These are phyloP conservation scores for Teleogryllus occipitalis DNA, from an alignment of 1,140 invertebrate species.

Conservation along the genomic window DNA sequence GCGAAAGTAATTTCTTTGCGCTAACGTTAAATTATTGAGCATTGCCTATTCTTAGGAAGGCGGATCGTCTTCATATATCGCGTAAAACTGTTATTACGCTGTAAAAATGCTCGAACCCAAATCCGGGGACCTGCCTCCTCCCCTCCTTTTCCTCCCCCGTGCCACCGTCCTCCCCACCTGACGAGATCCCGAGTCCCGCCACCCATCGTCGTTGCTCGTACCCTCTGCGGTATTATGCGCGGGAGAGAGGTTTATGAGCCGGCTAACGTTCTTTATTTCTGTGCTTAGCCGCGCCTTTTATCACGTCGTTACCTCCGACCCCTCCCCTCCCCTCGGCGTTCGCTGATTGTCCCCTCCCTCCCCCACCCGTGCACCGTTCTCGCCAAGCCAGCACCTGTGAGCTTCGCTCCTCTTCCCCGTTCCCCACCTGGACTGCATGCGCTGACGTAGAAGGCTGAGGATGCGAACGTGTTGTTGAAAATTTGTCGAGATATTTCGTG, in stretches of 20 bases:
- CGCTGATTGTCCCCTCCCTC: neutral
- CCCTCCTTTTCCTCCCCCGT: neutral
- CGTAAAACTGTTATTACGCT: slow-evolving; percentile 1
- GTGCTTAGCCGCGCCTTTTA: slow-evolving; percentile 2
- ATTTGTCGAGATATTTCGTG: too few species aligned
- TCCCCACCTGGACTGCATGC: too few species aligned
- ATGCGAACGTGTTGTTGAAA: too few species aligned
- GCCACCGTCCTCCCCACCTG: too few species aligned
- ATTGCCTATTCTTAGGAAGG: neutral
- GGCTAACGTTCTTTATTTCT: neutral
- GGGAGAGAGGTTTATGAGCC: neutral
- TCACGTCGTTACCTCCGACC: neutral
- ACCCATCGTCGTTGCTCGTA: too few species aligned
- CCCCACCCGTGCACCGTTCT: too few species aligned
- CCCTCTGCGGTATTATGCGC: too few species aligned
- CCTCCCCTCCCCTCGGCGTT: neutral
- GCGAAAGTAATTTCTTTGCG: neutral
- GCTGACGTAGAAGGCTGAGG: too few species aligned
- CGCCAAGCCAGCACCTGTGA: too few species aligned
- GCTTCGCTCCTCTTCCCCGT: too few species aligned
- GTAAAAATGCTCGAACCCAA: neutral
- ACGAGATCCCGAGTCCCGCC: too few species aligned
- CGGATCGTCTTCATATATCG: neutral
- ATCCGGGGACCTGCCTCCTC: neutral
- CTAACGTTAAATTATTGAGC: neutral